A percentile compares a stretch with the other conserved stretches of the same genome.
Evolutionary conservation across 2,113 vertebrate genomes (phyloP).

Genomic region (Cyphomyrus plagiostoma): DNA sequence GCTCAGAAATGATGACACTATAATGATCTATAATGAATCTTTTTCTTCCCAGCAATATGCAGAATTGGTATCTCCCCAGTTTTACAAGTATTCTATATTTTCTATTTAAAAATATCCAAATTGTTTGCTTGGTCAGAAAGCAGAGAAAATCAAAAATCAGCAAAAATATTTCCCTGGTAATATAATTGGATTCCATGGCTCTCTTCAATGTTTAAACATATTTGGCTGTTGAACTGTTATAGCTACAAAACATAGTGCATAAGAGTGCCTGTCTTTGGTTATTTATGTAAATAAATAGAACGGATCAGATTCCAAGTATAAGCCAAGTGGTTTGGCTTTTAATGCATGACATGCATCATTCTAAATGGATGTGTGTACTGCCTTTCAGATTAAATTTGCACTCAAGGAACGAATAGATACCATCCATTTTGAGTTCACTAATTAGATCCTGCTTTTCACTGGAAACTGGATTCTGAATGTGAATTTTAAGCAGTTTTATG

Average conservation of each 20-base stretch:
- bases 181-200: conserved; percentile 27
- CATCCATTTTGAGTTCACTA: conserved; percentile 43
- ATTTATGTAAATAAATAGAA: conserved; percentile 38
- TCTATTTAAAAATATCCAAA: conserved; percentile 15
- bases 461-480: conserved; percentile 29
- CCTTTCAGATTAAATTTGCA: conserved; percentile 41
- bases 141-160: background rate
- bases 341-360: conserved; percentile 29
- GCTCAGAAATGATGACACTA: conserved; percentile 35
- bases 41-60: background rate
- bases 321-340: conserved; percentile 35
- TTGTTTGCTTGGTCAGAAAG: background rate
- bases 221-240: conserved; percentile 34
- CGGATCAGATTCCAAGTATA: conserved; percentile 36
- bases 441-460: conserved; percentile 32
- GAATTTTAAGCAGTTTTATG: conserved; percentile 36
- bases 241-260: conserved; percentile 26
- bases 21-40: background rate
- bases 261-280: conserved; percentile 27
- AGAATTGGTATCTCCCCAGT: conserved; percentile 19
- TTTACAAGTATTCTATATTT: background rate
- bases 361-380: conserved; percentile 26
- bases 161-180: background rate
- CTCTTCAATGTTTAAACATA: conserved; percentile 30
- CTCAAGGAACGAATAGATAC: conserved; percentile 36